Evolutionary conservation across 35 echinoderm and acorn worm genomes (phyloP), one percentile per base, ranked within the genome.

Genomic region (Apostichopus parvimensis): DNA sequence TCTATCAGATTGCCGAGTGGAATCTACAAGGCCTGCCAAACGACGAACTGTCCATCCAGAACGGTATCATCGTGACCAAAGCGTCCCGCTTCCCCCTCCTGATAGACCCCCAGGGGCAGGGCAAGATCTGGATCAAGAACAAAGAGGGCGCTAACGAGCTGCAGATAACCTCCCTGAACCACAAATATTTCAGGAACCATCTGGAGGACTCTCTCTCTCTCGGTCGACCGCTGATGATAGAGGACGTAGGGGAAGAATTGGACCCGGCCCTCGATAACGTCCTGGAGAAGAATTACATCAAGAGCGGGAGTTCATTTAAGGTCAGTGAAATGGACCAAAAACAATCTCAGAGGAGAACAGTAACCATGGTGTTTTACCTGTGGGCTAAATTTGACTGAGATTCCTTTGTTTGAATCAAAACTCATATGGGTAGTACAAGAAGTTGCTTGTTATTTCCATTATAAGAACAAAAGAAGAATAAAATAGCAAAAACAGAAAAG

Each of bases 211-310:
- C 91, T 76, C 68, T 98, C 62, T 98, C 96, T 9, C 79, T 98
- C 4, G 96, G 96, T 25, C 58, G 96, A 77, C 94, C 96, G 57
- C 90, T 98, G 11, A 92, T 98, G 91, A 95, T 98, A 77, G 96
- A 98, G 89, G 96, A 98, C 53, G 93, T 98, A 4, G 92, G 79
- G 13, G 96, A 98, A 58, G 96, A 98, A 86, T 77, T 98, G 22
- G 96, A 98, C 78, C 96, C 96, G 1, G 96, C 96, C 3, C 87
- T 98, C 28, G 96, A 98, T 89, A 98, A 98, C 55, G 91, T 98
- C 87, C 87, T 98, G 73, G 96, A 98, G 85, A 98, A 98, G 92
- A 98, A 98, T 28, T 98, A 94, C 91, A 98, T 98, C 92, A 98
- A 98, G 93, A 98, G 94, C 91, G 96, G 96, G n/a, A 98, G 93